Evolutionary conservation across 1,140 invertebrate genomes (phyloP).

Genomic region (Magallana angulata): DNA sequence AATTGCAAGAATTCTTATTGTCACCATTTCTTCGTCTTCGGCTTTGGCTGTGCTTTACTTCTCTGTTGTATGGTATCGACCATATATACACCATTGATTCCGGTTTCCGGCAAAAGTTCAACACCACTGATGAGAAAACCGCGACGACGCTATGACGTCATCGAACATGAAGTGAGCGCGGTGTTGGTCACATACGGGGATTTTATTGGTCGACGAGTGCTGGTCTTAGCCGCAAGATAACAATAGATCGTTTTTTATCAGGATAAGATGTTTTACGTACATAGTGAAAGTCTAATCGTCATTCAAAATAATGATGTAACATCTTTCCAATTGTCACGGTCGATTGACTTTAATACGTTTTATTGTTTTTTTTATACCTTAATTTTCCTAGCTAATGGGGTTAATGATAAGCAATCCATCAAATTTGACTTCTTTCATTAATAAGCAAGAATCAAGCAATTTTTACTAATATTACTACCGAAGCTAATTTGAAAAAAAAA

Average conservation of each 20-base stretch:
- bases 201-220: not conserved
- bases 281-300: not conserved
- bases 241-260: not conserved
- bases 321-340: no score
- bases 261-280: not conserved
- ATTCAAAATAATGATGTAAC: not conserved
- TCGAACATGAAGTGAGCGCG: not conserved
- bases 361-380: no score
- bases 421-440: no score
- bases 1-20: not conserved
- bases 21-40: not conserved
- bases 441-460: no score
- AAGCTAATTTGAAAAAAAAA: no score
- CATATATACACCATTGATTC: conserved; percentile 13
- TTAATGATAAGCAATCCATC: no score
- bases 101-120: not conserved
- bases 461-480: no score
- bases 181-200: not conserved
- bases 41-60: not conserved
- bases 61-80: not conserved
- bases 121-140: not conserved
- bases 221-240: not conserved
- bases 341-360: no score
- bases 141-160: not conserved
- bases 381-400: no score